phyloP scores from a whole-genome alignment of 1,140 invertebrate species.

The Potamilus streckersoni region DNA sequence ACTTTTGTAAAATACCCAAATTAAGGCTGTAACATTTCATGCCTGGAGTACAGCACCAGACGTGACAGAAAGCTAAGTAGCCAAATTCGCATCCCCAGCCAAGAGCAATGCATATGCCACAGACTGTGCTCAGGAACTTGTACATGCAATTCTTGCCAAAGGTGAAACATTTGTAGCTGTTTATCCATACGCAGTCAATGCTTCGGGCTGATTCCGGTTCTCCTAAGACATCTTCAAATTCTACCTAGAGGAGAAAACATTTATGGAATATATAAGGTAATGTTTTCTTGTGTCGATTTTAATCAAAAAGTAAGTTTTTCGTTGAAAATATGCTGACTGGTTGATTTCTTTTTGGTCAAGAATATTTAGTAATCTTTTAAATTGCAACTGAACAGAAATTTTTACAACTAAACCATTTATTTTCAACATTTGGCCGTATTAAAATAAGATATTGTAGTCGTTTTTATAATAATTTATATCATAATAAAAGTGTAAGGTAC shows the following conservation, averaged over 20 bases:
- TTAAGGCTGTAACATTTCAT: conserved; percentile 68
- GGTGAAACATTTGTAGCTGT: conserved; percentile 77
- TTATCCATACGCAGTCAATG: conserved; percentile 80
- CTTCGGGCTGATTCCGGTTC: conserved; percentile 80
- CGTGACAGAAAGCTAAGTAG: conserved; percentile 76
- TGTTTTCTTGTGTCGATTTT: no score
- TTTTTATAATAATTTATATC: no score
- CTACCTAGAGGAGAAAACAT: conserved; percentile 8
- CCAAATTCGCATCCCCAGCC: conserved; percentile 79
- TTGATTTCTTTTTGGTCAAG: conserved; percentile 20
- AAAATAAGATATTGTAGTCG: conserved; percentile 53
- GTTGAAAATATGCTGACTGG: no score
- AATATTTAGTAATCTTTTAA: conserved; percentile 21
- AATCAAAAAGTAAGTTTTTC: no score
- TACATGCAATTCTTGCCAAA: conserved; percentile 78
- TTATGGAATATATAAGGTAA: no score
- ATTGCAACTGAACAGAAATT: conserved; percentile 22
- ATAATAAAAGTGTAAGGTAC: no score
- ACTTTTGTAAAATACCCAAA: conserved; percentile 73
- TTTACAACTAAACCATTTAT: conserved; percentile 71
- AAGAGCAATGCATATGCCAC: conserved; percentile 77
- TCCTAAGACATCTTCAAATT: conserved; percentile 81
- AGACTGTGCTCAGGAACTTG: conserved; percentile 75
- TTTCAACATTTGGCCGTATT: conserved; percentile 73
- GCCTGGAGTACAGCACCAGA: conserved; percentile 71